Conservation (phyloP, 2,888 invertebrate genomes). For the Allygus modestus region DNA sequence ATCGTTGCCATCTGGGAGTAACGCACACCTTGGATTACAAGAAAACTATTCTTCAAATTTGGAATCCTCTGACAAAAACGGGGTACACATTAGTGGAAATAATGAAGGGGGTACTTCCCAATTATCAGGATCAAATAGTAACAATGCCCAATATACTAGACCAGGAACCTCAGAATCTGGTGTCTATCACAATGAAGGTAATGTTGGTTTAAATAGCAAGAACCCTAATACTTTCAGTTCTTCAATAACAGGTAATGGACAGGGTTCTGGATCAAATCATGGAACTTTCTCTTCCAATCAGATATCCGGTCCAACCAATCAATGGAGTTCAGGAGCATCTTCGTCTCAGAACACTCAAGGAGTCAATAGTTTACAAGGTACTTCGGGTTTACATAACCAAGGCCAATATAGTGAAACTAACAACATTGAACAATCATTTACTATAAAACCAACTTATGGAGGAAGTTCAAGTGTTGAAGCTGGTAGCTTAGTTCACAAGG, state of each 20-base stretch:
- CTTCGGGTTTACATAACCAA: background rate
- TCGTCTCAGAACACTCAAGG: background rate
- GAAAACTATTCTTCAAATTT: background rate
- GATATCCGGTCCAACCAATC: background rate
- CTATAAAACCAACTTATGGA: background rate
- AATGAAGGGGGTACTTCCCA: background rate
- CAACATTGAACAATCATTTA: background rate
- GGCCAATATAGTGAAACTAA: background rate
- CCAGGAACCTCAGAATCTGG: background rate
- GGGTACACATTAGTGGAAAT: background rate
- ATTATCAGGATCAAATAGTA: background rate
- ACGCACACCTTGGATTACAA: background rate
- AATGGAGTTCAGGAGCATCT: constrained; percentile 7
- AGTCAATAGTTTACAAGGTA: background rate
- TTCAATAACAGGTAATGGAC: background rate
- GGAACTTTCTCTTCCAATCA: background rate
- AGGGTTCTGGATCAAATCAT: constrained; percentile 1
- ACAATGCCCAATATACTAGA: background rate
- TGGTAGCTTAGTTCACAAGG: no score
- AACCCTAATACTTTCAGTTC: background rate
- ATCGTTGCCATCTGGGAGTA: background rate
- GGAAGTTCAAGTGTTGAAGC: constrained; percentile 7
- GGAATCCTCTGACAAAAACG: background rate
- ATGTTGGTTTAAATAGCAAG: background rate
- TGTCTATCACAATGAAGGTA: background rate